Evolutionary conservation across 2,797 vertebrate species (phyloP), one percentile per base, ranked within the genome.

Genomic region (Parauchenoglanis ngamensis): DNA sequence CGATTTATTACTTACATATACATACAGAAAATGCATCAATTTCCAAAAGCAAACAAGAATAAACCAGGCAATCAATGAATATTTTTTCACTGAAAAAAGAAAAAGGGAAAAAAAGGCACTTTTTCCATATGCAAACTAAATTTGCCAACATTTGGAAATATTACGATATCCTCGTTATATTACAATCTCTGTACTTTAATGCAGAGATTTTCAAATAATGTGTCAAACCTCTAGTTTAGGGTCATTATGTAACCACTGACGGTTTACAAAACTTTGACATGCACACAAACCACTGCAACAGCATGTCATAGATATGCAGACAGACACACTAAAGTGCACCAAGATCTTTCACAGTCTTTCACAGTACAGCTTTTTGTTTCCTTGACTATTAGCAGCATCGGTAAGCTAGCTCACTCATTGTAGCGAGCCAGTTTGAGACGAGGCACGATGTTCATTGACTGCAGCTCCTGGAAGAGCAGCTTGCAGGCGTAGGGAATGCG

Each of bases 361-460:
- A 25, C 46, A 17, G 21, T n/a, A 73, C 68, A 57, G 13, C 0
- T 21, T 52, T 72, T 72, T 72, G 56, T 35, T 70, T 40, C 10
- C 54, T 79, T 2, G 11, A 10, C 2, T 3, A 10, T 28, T 46
- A 85, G 54, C 68, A 59, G n/a, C 19, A 13, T 49, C n/a, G 73
- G 84, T 56, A 52, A 82, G 61, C 79, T 92, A 49, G 63, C 28
- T 96, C 93, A 97, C 82, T 99, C 98, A 21, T 99, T 99, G 95
- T 99, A 99, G 87, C 97, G 98, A 0, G 98, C 94, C 89, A 99
- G 95, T 93, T 98, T 99, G 83, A 99, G 94, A 91, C 98, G 96
- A 78, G 98, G 98, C 92, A 99, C 97, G 88, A 99, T 99, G 95
- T 99, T 99, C 98, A 99, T 99, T 68, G 98, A 99, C 94, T 99